These are phyloP conservation scores for Drosophila subquinaria DNA, from an alignment of 2,888 invertebrate species.

Conservation along the genomic window DNA sequence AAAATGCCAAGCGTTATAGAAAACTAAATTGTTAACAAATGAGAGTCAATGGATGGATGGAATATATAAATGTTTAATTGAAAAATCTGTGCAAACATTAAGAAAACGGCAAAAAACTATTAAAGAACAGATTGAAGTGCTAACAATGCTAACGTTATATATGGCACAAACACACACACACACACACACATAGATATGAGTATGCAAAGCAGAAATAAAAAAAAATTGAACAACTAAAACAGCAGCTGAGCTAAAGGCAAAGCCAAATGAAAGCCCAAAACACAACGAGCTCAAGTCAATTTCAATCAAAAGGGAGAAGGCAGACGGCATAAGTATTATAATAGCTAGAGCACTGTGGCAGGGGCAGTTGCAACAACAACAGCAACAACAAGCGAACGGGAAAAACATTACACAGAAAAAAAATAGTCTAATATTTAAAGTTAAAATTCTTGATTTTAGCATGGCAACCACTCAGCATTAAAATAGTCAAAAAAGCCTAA, in stretches of 20 bases:
- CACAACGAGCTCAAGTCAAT: constrained; percentile 53
- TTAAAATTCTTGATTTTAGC: no score
- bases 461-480: no score
- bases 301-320: constrained; percentile 41
- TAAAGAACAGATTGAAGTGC: constrained; percentile 39
- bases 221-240: constrained; percentile 38
- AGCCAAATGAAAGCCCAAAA: constrained; percentile 57
- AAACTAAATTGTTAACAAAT: constrained; percentile 59
- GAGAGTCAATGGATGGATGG: constrained; percentile 33
- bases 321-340: constrained; percentile 30
- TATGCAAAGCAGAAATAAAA: constrained; percentile 38
- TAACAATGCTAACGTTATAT: constrained; percentile 44
- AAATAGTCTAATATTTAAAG: no score
- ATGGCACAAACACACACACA: constrained; percentile 5
- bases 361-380: constrained; percentile 35
- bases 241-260: constrained; percentile 27
- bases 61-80: constrained; percentile 66
- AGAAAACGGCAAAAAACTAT: constrained; percentile 56
- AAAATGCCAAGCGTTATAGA: constrained; percentile 53
- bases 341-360: constrained; percentile 32
- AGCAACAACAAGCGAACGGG: constrained; percentile 30
- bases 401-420: constrained; percentile 17
- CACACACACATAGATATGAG: not conserved
- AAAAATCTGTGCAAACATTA: constrained; percentile 64
- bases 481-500: no score